A percentile compares a stretch with the other conserved stretches of the same genome.
Conservation (phyloP, 2,888 invertebrate species). For the Allacma fusca region DNA sequence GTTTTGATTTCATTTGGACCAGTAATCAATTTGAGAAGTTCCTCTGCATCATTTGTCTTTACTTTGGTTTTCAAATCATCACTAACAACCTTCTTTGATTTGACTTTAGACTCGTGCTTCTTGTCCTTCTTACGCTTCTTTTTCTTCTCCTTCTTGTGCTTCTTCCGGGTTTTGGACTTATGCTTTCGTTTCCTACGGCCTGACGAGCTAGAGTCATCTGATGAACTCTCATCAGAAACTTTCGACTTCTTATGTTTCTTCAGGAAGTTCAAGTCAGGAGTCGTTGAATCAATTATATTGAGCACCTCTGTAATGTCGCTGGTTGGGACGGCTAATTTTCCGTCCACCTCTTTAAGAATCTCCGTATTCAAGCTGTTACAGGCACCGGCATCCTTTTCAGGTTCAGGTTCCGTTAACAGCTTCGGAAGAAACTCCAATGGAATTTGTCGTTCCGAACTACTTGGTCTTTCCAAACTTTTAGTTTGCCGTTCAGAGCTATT, state of each 20-base stretch:
- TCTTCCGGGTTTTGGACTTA: slow-evolving; percentile 20
- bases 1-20: slow-evolving; percentile 24
- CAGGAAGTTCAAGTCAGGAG: slow-evolving; percentile 6
- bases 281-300: slow-evolving; percentile 6
- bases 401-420: neutral
- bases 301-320: neutral
- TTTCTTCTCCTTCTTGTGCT: slow-evolving; percentile 27
- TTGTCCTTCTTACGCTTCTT: slow-evolving; percentile 22
- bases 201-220: neutral
- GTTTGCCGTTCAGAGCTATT: no score
- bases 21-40: slow-evolving; percentile 9
- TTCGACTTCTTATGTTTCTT: neutral
- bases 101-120: neutral
- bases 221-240: neutral
- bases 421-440: neutral
- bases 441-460: neutral
- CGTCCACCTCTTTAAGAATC: neutral
- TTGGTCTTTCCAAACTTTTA: no score
- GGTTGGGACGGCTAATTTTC: neutral
- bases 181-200: slow-evolving; percentile 19
- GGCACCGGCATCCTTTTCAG: neutral
- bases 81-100: neutral
- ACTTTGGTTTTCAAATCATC: slow-evolving; percentile 5
- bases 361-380: neutral
- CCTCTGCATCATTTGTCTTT: slow-evolving; percentile 11